These are phyloP conservation scores for Cryptophagus acutangulus DNA, from an alignment of 2,888 invertebrate species.

Conservation along the genomic window DNA sequence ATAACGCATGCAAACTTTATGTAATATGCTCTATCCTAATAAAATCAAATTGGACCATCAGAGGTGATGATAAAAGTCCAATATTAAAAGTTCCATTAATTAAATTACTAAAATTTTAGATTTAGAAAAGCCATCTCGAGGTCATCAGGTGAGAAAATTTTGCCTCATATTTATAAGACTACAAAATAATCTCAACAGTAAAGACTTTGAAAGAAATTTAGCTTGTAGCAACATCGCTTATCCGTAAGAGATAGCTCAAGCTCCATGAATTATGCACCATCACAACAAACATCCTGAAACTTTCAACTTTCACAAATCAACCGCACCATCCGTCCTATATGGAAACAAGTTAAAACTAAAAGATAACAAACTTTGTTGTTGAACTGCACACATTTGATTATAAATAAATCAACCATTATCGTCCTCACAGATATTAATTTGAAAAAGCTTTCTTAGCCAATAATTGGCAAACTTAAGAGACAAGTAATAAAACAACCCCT, in stretches of 20 bases:
- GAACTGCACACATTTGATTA: too few relatives aligned
- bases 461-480: too few relatives aligned
- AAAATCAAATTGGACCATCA: slow-evolving; percentile 19
- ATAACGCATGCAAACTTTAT: slow-evolving; percentile 8
- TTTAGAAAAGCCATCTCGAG: too few relatives aligned
- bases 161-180: too few relatives aligned
- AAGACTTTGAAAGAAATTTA: slow-evolving; percentile 35
- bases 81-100: too few relatives aligned
- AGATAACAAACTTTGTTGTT: slow-evolving; percentile 3
- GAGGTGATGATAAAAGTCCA: slow-evolving; percentile 5
- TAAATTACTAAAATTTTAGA: too few relatives aligned
- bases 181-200: too few relatives aligned
- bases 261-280: slow-evolving; percentile 42
- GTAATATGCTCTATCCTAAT: slow-evolving; percentile 4
- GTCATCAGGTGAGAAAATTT: too few relatives aligned
- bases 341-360: slow-evolving; percentile 10
- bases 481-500: too few relatives aligned
- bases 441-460: background rate
- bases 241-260: slow-evolving; percentile 37
- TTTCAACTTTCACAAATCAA: slow-evolving; percentile 30
- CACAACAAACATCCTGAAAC: slow-evolving; percentile 31
- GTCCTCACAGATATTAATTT: too few relatives aligned
- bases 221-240: slow-evolving; percentile 42
- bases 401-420: too few relatives aligned
- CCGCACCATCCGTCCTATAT: slow-evolving; percentile 23